phyloP scores from a whole-genome alignment of 1,140 invertebrate species.

The Drosophila athabasca region DNA sequence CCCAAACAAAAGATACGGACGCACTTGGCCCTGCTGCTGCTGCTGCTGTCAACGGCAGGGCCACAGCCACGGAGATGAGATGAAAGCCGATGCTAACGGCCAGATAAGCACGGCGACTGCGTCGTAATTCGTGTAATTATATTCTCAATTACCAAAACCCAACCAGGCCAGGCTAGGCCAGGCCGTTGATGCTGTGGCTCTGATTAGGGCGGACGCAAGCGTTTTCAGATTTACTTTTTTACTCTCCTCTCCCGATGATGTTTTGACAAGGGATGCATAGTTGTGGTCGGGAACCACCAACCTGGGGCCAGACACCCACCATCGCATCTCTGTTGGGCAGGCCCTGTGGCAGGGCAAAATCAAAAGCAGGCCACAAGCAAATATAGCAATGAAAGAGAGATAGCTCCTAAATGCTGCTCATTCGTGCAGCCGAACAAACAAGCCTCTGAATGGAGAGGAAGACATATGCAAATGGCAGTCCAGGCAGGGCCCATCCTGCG shows the following conservation, averaged over 20 bases:
- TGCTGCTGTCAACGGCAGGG: slow-evolving; percentile 66
- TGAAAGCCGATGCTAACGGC: slow-evolving; percentile 70
- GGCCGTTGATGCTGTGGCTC: slow-evolving; percentile 49
- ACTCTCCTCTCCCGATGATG: not conserved
- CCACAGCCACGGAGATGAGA: slow-evolving; percentile 22
- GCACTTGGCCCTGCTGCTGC: slow-evolving; percentile 53
- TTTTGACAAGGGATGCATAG: slow-evolving; percentile 11
- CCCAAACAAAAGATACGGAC: slow-evolving; percentile 32
- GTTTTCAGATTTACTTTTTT: slow-evolving; percentile 48
- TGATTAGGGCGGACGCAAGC: slow-evolving; percentile 59
- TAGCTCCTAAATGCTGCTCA: slow-evolving; percentile 72
- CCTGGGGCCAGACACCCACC: too few species aligned
- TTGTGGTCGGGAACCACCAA: too few species aligned
- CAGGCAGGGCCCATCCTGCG: slow-evolving; percentile 60
- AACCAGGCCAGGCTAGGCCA: not conserved
- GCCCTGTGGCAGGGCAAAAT: slow-evolving; percentile 27
- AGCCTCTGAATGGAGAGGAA: slow-evolving; percentile 14
- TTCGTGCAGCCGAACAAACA: slow-evolving; percentile 56
- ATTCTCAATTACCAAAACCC: slow-evolving; percentile 75
- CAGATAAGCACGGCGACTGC: slow-evolving; percentile 62
- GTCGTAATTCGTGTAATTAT: slow-evolving; percentile 80
- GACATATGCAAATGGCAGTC: slow-evolving; percentile 74
- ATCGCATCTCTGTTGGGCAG: too few species aligned
- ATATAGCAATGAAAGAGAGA: slow-evolving; percentile 72
- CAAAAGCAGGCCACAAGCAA: slow-evolving; percentile 61